Base-by-base conservation (phyloP, 2,113 vertebrate genomes). In the Malaclemys terrapin region DNA sequence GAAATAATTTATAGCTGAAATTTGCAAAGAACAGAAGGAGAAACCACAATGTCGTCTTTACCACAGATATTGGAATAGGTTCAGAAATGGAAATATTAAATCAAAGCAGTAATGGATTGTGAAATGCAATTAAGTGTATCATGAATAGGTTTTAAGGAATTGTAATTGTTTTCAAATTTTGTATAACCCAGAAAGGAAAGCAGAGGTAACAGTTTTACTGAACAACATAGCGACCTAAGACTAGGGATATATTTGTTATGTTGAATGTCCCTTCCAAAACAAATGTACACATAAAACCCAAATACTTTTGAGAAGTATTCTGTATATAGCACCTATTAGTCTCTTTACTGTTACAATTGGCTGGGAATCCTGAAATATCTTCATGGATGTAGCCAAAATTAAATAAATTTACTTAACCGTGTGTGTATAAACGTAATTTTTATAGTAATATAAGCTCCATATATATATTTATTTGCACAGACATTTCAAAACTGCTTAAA, bases 261-360 rank as follows among this genome's bases (percentile, higher is more conserved):
- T 69, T 91, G 82, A 56, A 91, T 95, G 93, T 93, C 45, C 59
- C 91, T 94, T 94, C 24, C 59, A 81, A 62, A 54, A 65, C 16
- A 81, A 88, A 54, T 11, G 52, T 84, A 24, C 62, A 35, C 9
- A 9, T 82, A 76, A 82, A 85, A 84, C 10, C 20, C 35, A 42
- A 62, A 87, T 57, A 87, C 72, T 90, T 89, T 31, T 13, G 72
- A 83, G 75, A 86, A 86, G 6, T 81, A 38, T 92, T 91, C 82
- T 91, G 47, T 65, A 22, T 72, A 72, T 72, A 38, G 65, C 19
- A 38, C 65, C 8, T 85, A 13, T 91, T 85, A 93, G 78, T 86
- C 45, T 92, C 1, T 89, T 91, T 93, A 82, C 90, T 52, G n/a
- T 54, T 17, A 1, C 42, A 62, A 7, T 87, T 94, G 79, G 62